These are phyloP conservation scores for Gryon sp. DNA, from an alignment of 1,140 invertebrate species.

Conservation along the genomic window DNA sequence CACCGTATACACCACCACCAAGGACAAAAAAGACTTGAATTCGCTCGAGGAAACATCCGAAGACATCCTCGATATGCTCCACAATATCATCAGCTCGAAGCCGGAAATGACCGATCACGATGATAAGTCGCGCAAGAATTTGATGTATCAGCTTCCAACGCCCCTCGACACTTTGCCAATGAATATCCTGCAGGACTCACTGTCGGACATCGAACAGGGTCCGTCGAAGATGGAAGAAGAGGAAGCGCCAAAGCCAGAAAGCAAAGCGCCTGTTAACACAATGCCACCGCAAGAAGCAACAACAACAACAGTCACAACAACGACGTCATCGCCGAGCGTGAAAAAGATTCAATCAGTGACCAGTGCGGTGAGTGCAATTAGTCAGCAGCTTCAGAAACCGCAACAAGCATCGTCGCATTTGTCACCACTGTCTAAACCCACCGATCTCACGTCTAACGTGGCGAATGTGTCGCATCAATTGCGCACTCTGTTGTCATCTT, in stretches of 20 bases:
- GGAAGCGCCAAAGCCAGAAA: constrained; percentile 1
- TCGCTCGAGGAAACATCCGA: constrained; percentile 82
- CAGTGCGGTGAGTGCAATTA: background rate
- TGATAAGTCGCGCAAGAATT: constrained; percentile 70
- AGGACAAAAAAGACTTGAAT: constrained; percentile 58
- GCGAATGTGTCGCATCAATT: constrained; percentile 85
- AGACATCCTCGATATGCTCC: constrained; percentile 84
- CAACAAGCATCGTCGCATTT: constrained; percentile 82
- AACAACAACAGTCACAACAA: background rate
- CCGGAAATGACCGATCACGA: constrained; percentile 76
- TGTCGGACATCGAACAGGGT: constrained; percentile 73
- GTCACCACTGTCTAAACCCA: constrained; percentile 85
- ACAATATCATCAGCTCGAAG: constrained; percentile 82
- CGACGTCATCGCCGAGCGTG: background rate
- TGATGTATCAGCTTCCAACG: constrained; percentile 75
- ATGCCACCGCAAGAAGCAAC: background rate
- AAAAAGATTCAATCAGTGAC: constrained; percentile 26
- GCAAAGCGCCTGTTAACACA: background rate
- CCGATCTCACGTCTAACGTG: constrained; percentile 85
- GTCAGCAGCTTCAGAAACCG: constrained; percentile 70
- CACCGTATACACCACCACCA: constrained; percentile 53
- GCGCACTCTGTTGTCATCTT: constrained; percentile 77
- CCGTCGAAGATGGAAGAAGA: constrained; percentile 50
- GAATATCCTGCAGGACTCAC: constrained; percentile 76
- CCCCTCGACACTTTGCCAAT: constrained; percentile 75